Evolutionary conservation across 2,113 vertebrate genomes (phyloP), one percentile per base, ranked within the genome.

Genomic region (Microcebus tavaratra): DNA sequence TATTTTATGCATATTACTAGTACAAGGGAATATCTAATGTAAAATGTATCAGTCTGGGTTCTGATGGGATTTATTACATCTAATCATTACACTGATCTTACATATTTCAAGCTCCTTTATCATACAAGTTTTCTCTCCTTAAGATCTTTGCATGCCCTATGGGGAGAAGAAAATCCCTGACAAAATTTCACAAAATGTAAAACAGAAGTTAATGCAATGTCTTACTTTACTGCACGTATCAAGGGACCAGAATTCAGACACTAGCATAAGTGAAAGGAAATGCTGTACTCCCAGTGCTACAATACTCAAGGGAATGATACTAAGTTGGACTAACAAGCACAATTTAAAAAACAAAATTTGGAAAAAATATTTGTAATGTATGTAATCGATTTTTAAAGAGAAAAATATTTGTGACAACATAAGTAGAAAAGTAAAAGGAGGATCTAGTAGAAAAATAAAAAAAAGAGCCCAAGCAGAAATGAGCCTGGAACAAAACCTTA

Each of bases 31-130:
- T 57, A 53, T 57, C 34, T 97, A 79, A 95, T 96, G 81, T 90
- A 88, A 96, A 97, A 93, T 94, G 57, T 68, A 97, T 90, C 88
- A 21, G 18, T 42, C 78, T 72, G 11, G 27, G 14, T 88, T 67
- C 87, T 83, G 13, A 79, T 95, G 70, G 45, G 82, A 91, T 79
- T 97, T 93, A 78, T 31, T 87, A 76, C 48, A 70, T 86, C 50
- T 87, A 94, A 96, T 90, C 55, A 96, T 91, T 95, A 84, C 72
- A 90, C 39, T 67, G n/a, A 93, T 96, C 78, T 96, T 83, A 83
- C 34, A 78, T 53, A 83, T 91, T 96, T 91, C 70, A 95, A 50
- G 31, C 5, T 3, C 68, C 6, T 83, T 88, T 93, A 88, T 78
- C 61, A 63, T 95, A 55, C 12, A 82, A 31, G 14, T 34, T 92